Evolutionary conservation across 2,888 invertebrate species (phyloP).

Genomic region (Caenorhabditis afra): DNA sequence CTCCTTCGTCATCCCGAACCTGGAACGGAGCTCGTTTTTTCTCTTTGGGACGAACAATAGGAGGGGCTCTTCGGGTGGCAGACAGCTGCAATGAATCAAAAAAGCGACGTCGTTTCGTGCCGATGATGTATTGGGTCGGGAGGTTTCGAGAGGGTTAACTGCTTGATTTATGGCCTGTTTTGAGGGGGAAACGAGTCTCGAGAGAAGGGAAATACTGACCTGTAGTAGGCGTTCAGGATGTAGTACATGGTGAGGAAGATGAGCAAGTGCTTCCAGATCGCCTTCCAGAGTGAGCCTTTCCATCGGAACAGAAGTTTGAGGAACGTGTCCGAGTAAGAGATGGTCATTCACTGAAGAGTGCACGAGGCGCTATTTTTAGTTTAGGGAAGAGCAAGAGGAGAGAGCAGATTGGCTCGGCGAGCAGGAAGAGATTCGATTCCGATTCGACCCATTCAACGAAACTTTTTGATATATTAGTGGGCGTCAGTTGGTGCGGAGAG

Average conservation of each 20-base stretch:
- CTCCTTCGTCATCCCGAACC: conserved; percentile 69
- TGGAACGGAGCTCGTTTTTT: conserved; percentile 48
- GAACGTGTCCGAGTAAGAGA: conserved; percentile 74
- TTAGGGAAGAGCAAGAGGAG: no score
- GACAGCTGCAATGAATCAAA: conserved; percentile 37
- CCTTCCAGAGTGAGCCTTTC: conserved; percentile 76
- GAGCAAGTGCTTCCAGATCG: conserved; percentile 74
- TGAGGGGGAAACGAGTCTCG: conserved; percentile 5
- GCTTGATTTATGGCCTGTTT: conserved; percentile 24
- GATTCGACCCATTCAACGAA: conserved; percentile 49
- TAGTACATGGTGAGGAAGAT: conserved; percentile 72
- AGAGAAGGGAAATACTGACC: conserved; percentile 43
- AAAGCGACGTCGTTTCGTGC: not conserved
- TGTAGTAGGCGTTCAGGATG: conserved; percentile 69
- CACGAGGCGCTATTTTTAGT: no score
- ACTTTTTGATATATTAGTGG: conserved; percentile 56
- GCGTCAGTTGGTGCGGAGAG: conserved; percentile 48
- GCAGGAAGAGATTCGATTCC: conserved; percentile 41
- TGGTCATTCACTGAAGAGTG: conserved; percentile 68
- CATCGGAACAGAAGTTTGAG: conserved; percentile 73
- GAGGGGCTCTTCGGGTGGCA: not conserved
- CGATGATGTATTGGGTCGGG: conserved; percentile 22
- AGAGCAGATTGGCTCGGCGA: not conserved
- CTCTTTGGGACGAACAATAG: no score
- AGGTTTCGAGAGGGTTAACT: conserved; percentile 29